phyloP scores from a whole-genome alignment of 2,113 vertebrate genomes.

The Brachyistius frenatus region DNA sequence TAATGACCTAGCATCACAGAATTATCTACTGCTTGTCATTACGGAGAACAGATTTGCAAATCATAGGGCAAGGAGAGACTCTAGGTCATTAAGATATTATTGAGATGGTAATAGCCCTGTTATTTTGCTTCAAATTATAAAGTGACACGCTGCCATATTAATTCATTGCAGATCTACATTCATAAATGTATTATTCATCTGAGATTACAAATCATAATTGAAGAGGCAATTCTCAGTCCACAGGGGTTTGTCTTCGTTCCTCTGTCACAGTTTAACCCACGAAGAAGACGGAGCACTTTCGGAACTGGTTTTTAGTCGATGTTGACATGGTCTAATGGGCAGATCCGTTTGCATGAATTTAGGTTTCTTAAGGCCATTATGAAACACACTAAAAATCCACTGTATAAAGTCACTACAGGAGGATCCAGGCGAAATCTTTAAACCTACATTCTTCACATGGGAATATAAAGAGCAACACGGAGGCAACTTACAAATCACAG shows the following conservation, averaged over 20 bases:
- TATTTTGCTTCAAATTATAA: conserved; percentile 54
- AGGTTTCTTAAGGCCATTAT: conserved; percentile 27
- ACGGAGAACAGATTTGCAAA: conserved; percentile 56
- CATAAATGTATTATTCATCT: conserved; percentile 39
- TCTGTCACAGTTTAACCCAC: conserved; percentile 36
- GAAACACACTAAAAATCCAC: conserved; percentile 12
- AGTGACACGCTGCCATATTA: conserved; percentile 29
- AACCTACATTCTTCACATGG: conserved; percentile 32
- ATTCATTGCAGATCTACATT: conserved; percentile 57
- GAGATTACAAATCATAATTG: conserved; percentile 54
- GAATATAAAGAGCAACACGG: conserved; percentile 25
- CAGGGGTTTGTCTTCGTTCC: conserved; percentile 2
- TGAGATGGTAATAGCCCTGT: conserved; percentile 50
- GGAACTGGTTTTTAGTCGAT: conserved; percentile 10
- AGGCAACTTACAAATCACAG: conserved; percentile 25
- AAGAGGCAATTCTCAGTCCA: conserved; percentile 36
- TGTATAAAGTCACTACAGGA: conserved; percentile 24
- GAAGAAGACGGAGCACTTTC: neutral
- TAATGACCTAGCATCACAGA: conserved; percentile 43
- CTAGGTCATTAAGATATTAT: conserved; percentile 58
- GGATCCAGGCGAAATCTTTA: conserved; percentile 24
- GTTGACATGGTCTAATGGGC: conserved; percentile 3
- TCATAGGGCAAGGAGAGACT: conserved; percentile 53
- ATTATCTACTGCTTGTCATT: conserved; percentile 60
- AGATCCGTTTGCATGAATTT: neutral